Conservation (phyloP, 2,888 invertebrate species). For the Leucoptera coffeella region DNA sequence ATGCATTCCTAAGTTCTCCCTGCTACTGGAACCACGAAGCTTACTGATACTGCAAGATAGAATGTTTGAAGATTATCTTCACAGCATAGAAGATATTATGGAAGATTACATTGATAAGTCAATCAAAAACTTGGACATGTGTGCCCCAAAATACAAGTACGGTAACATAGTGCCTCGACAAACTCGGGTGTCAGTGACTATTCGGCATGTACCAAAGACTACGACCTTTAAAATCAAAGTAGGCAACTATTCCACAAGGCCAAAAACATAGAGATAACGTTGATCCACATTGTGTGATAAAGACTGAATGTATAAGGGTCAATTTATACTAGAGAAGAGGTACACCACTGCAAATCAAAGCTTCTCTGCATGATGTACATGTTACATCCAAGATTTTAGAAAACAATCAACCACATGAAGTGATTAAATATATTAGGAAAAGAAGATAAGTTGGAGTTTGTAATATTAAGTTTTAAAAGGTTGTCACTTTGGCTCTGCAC, state of each 20-base stretch:
- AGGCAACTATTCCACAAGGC: too few relatives aligned
- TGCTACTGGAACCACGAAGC: constrained; percentile 84
- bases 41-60: constrained; percentile 77
- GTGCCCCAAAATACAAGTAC: constrained; percentile 44
- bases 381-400: too few relatives aligned
- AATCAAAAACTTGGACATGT: constrained; percentile 60
- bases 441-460: too few relatives aligned
- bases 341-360: neutral
- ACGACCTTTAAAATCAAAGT: constrained; percentile 66
- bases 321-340: neutral
- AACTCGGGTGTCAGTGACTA: constrained; percentile 83
- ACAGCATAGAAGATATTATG: constrained; percentile 72
- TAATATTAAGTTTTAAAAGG: too few relatives aligned
- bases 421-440: too few relatives aligned
- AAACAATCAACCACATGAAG: too few relatives aligned
- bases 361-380: too few relatives aligned
- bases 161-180: constrained; percentile 55
- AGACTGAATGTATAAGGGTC: too few relatives aligned
- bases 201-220: constrained; percentile 89
- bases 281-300: too few relatives aligned
- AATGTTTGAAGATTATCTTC: constrained; percentile 78
- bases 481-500: too few relatives aligned
- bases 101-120: constrained; percentile 58
- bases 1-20: constrained; percentile 53
- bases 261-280: too few relatives aligned